phyloP scores from a whole-genome alignment of 2,113 vertebrate genomes.

The Petrocephalus zakoni region DNA sequence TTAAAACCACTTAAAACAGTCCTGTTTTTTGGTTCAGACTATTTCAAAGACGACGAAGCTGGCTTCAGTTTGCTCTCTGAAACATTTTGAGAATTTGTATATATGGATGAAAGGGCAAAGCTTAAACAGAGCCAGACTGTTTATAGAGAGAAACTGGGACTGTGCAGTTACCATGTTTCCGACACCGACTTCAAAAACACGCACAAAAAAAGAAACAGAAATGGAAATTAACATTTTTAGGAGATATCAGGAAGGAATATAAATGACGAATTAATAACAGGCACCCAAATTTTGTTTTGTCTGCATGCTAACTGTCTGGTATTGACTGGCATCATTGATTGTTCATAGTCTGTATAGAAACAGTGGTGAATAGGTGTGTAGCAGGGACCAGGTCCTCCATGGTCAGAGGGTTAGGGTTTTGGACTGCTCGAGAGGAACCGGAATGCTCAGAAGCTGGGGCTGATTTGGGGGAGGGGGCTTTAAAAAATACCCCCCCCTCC shows the following conservation, averaged over 20 bases:
- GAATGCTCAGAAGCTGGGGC: neutral
- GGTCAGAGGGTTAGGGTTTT: neutral
- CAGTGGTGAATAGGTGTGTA: neutral
- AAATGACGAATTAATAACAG: neutral
- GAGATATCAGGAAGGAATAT: neutral
- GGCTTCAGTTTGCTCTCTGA: neutral
- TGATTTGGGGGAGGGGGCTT: neutral
- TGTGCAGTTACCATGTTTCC: neutral
- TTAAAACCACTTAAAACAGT: neutral
- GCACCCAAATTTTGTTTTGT: neutral
- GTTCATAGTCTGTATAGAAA: neutral
- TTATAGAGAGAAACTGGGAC: neutral
- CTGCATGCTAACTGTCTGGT: neutral
- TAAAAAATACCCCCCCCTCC: neutral
- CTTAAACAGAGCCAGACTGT: neutral
- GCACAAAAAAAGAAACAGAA: neutral
- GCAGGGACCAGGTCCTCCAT: neutral
- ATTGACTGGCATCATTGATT: neutral
- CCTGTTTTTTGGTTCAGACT: neutral
- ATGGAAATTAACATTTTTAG: neutral
- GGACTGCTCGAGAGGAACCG: neutral
- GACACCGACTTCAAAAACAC: neutral
- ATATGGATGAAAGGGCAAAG: neutral
- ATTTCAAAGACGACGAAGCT: neutral
- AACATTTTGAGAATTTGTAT: constrained; percentile 1